Evolutionary conservation across 2,888 invertebrate genomes (phyloP).

Genomic region (Standfussiana lucernea): DNA sequence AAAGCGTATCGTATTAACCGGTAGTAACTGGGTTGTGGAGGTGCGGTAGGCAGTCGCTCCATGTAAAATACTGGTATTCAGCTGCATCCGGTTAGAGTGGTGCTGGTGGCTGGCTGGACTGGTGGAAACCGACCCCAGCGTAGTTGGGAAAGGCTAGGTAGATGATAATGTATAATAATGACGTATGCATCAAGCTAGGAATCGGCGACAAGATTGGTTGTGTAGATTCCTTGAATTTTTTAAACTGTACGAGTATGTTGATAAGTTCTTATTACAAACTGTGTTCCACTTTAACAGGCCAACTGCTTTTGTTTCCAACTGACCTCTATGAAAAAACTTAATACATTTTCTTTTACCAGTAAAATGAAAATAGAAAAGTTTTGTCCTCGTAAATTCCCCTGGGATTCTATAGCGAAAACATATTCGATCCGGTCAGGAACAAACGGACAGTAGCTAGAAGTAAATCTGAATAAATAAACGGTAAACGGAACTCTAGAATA

Average conservation of each 20-base stretch:
- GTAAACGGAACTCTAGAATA: slow-evolving; percentile 7
- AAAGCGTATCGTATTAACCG: no score
- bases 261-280: not conserved
- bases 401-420: slow-evolving; percentile 23
- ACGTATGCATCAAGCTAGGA: no score
- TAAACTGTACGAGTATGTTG: not conserved
- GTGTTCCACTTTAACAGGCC: not conserved
- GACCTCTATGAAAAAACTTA: slow-evolving; percentile 30
- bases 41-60: no score
- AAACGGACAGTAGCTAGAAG: not conserved
- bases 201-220: not conserved
- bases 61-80: no score
- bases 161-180: no score
- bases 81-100: no score
- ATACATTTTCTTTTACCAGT: slow-evolving; percentile 21
- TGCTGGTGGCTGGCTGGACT: no score
- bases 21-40: no score
- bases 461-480: slow-evolving; percentile 44
- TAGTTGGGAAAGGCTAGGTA: no score
- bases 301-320: not conserved
- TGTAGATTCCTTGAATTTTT: not conserved
- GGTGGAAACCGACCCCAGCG: no score
- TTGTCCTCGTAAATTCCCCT: slow-evolving; percentile 14
- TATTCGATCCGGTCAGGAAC: slow-evolving; percentile 4
- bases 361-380: slow-evolving; percentile 36